Evolutionary conservation across 2,113 vertebrate genomes (phyloP), one percentile per base, ranked within the genome.

Genomic region (Calyptomena viridis): DNA sequence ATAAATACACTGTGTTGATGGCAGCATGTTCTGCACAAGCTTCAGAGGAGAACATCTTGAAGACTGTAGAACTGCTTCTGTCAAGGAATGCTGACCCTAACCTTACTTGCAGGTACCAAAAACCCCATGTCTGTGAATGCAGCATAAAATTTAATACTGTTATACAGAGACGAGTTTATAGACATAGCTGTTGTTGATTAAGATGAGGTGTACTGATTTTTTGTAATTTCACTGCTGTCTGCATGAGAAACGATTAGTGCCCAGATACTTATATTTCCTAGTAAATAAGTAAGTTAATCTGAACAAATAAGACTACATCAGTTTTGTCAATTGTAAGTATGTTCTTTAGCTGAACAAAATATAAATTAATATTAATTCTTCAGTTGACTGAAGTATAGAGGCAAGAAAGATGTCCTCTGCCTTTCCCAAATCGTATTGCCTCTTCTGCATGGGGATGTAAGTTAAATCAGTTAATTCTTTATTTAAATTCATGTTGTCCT

Each of bases 81-180:
- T 99, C 99, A 92, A 98, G 99, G 95, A 99, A 99, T 77, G 98
- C 98, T 74, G 98, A 99, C 93, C 98, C 99, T 95, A 99, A 99
- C 95, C 39, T 97, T 77, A 72, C 94, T 90, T 99, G 98, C 98
- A 99, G 98, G 99, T 99, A 98, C 33, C 12, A 22, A 87, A 87
- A 84, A 44, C 4, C 42, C 12, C 44, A 12, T 28, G 9, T 53
- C 47, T 77, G 6, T 75, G 42, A 55, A 50, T 90, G 35, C 18
- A 58, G 14, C 21, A 2, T 67, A 66, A 55, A 90, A 60, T 52
- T 31, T 73, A 39, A 14, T 77, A 16, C 31, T 87, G 18, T 55
- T 64, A 5, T 71, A 22, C 15, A 69, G 40, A 72, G n/a, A 31
- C 0, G 0, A 71, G 22, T 84, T 78, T 82, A 39, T 72, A 85